phyloP scores from a whole-genome alignment of 2,888 invertebrate species.

The Cerceris ruficornis region DNA sequence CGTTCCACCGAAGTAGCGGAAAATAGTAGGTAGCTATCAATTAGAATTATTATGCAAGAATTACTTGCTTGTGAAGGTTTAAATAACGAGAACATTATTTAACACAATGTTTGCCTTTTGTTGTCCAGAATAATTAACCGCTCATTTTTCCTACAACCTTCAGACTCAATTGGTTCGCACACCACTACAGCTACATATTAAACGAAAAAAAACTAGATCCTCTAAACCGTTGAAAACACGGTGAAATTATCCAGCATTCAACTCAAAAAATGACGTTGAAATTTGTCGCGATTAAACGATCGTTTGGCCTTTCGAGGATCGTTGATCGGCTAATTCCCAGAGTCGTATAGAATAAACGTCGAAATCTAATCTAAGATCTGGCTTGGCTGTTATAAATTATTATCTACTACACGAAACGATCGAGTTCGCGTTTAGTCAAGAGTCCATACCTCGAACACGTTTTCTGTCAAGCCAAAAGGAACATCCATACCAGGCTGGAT shows the following conservation, averaged over 20 bases:
- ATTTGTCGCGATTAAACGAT: not conserved
- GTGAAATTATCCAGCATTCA: too few relatives aligned
- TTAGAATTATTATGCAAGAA: too few relatives aligned
- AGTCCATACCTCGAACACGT: conserved; percentile 30
- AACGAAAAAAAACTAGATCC: not conserved
- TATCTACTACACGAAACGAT: conserved; percentile 34
- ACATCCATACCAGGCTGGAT: conserved; percentile 47
- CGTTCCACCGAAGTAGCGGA: too few relatives aligned
- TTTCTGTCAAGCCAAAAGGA: conserved; percentile 42
- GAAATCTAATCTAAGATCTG: conserved; percentile 54
- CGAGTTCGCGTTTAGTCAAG: conserved; percentile 21
- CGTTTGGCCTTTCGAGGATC: not conserved
- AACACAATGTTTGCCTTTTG: too few relatives aligned
- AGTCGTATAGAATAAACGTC: conserved; percentile 12
- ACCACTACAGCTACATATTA: not conserved
- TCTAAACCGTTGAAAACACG: too few relatives aligned
- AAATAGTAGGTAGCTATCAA: too few relatives aligned
- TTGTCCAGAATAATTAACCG: too few relatives aligned
- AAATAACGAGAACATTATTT: too few relatives aligned
- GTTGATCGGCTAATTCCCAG: conserved; percentile 2
- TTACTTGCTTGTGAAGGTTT: too few relatives aligned
- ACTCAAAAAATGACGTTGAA: too few relatives aligned
- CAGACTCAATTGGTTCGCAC: too few relatives aligned
- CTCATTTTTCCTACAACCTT: too few relatives aligned
- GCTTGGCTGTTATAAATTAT: conserved; percentile 44